Percentiles rank a stretch among this genome's conserved stretches.
phyloP scores from a whole-genome alignment of 2,888 invertebrate species.

The Branchipolynoe longqiensis region DNA sequence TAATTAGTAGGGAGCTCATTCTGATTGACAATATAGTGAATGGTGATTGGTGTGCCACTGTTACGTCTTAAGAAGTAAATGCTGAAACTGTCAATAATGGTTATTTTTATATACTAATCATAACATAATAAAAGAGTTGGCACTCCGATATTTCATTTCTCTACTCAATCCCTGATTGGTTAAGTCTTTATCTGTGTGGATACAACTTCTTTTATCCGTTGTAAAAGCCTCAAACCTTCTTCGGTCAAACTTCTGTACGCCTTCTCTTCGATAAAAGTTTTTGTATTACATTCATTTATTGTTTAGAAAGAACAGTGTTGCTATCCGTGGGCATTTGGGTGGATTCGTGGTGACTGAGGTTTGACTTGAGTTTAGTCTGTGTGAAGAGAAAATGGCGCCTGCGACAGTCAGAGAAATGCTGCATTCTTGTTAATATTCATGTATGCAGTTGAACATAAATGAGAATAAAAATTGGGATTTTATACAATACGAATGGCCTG shows the following conservation, averaged over 20 bases:
- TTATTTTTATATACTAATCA: slow-evolving; percentile 43
- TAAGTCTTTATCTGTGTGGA: too few relatives aligned
- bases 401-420: slow-evolving; percentile 25
- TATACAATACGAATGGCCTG: slow-evolving; percentile 23
- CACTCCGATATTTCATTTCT: neutral
- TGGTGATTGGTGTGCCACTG: neutral
- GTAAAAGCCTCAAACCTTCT: neutral
- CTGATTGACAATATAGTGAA: neutral
- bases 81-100: neutral
- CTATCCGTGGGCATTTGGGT: neutral
- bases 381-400: slow-evolving; percentile 29
- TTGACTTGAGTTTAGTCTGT: slow-evolving; percentile 43
- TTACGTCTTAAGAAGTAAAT: neutral
- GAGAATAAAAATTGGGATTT: slow-evolving; percentile 53
- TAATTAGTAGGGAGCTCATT: too few relatives aligned
- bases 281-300: neutral
- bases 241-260: neutral
- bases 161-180: neutral
- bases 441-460: slow-evolving; percentile 49
- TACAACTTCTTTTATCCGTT: too few relatives aligned
- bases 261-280: neutral
- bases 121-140: slow-evolving; percentile 1
- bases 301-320: slow-evolving; percentile 14
- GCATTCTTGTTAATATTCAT: slow-evolving; percentile 56
- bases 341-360: slow-evolving; percentile 17